Base-by-base conservation (phyloP, 2,113 vertebrate genomes). In the Thinocorus orbignyianus region DNA sequence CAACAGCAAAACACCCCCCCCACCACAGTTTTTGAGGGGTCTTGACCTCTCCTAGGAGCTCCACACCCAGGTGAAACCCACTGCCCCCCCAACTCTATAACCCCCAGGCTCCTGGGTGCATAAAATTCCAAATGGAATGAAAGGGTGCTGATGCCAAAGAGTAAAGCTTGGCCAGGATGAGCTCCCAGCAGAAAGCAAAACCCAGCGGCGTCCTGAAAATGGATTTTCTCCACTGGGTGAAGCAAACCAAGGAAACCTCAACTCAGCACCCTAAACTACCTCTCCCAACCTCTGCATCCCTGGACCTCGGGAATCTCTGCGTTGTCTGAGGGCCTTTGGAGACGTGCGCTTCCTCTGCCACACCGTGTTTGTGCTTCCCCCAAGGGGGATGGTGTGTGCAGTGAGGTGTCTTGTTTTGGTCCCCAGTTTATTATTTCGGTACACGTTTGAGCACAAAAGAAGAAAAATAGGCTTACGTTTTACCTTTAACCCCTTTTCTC, bases 201-300 rank as follows among this genome's bases (percentile, higher is more conserved):
- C 65, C 42, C 37, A 25, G 42, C 0, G 0, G 33, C 51, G 17
- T 49, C 88, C 68, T 66, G n/a, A 88, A 76, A 61, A 72, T 7
- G 20, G 6, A 2, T 94, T 93, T 91, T 72, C 84, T 65, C 81
- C 33, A 37, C 91, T 77, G 52, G 25, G 61, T 58, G 84, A 88
- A 94, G 54, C 13, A 89, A 97, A 85, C 72, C 52, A 58, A 86
- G 54, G 66, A 90, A 91, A 93, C 84, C 91, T 97, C 90, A 81
- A 70, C 86, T 82, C 78, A 49, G 28, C 62, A 46, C 58, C 46
- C 17, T 6, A 44, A 90, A 76, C 0, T 3, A 37, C 51, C 74
- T 80, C 37, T 49, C 61, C 58, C 46, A 10, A 31, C 51, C 72
- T 39, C 25, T 16, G 39, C 6, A 9, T 35, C 76, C 92, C 39